Percentiles rank a stretch among this genome's conserved stretches.
Evolutionary conservation across 2,888 invertebrate genomes (phyloP).

Genomic region (Parnassius apollo): DNA sequence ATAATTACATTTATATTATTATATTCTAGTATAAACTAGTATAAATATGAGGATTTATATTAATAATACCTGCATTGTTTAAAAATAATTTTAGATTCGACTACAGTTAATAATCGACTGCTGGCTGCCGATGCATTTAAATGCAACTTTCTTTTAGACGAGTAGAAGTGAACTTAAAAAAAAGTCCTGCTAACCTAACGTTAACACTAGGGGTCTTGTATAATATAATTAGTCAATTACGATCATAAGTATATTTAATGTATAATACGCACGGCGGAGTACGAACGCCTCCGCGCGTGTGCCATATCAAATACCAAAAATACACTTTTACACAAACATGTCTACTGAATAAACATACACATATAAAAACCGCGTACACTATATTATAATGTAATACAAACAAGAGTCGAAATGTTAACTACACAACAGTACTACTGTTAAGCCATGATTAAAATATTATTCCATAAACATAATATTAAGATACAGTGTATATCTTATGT

Average conservation of each 20-base stretch:
- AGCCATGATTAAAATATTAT: constrained; percentile 78
- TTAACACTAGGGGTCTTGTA: constrained; percentile 71
- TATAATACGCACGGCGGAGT: constrained; percentile 38
- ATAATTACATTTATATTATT: constrained; percentile 77
- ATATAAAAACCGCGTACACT: constrained; percentile 80
- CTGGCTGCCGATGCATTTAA: constrained; percentile 61
- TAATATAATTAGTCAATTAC: constrained; percentile 83
- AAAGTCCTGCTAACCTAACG: constrained; percentile 67
- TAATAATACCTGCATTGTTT: constrained; percentile 80
- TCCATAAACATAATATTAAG: constrained; percentile 69
- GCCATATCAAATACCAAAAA: constrained; percentile 69
- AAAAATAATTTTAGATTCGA: constrained; percentile 75
- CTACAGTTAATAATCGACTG: constrained; percentile 61
- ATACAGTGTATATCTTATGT: constrained; percentile 69
- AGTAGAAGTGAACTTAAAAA: constrained; percentile 68
- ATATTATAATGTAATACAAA: constrained; percentile 78
- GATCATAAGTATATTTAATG: constrained; percentile 76
- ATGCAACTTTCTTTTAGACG: constrained; percentile 66
- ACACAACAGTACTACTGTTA: constrained; percentile 79
- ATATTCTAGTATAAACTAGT: constrained; percentile 78
- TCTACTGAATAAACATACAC: constrained; percentile 80
- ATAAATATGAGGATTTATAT: constrained; percentile 79
- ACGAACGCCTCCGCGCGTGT: constrained; percentile 42
- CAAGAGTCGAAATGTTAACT: constrained; percentile 77
- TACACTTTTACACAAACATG: constrained; percentile 78